Evolutionary conservation across 2,888 invertebrate species (phyloP).

Genomic region (Tridacna crocea): DNA sequence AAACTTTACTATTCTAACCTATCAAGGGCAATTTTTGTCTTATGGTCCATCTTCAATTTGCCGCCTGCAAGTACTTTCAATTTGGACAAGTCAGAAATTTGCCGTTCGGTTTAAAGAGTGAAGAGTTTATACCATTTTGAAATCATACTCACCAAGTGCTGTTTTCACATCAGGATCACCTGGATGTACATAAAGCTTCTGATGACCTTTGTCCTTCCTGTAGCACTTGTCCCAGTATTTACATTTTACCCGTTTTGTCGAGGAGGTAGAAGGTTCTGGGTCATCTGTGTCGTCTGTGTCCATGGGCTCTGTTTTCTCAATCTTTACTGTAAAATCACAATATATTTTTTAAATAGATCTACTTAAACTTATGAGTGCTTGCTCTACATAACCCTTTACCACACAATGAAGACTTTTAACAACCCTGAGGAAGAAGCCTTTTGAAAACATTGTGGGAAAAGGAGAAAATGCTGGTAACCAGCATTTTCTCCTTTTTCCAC

Average conservation of each 20-base stretch:
- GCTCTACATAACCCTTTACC: background rate
- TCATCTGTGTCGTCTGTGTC: conserved; percentile 11
- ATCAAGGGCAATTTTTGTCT: no score
- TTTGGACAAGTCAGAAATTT: no score
- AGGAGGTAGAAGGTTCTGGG: conserved; percentile 3
- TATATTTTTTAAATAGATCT: no score
- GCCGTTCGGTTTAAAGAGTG: no score
- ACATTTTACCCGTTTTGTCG: conserved; percentile 83
- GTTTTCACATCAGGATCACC: conserved; percentile 86
- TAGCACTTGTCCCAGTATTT: conserved; percentile 88
- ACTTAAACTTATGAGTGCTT: no score
- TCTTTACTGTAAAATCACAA: conserved; percentile 17
- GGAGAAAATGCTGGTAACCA: background rate
- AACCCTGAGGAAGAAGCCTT: background rate
- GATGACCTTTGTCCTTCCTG: conserved; percentile 88
- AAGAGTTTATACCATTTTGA: background rate
- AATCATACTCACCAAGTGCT: conserved; percentile 10
- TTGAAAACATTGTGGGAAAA: background rate
- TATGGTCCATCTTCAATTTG: no score
- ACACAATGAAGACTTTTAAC: background rate
- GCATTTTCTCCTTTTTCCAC: background rate
- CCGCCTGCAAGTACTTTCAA: no score
- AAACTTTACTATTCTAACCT: no score
- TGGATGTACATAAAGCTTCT: conserved; percentile 88
- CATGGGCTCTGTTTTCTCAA: conserved; percentile 43